These are phyloP conservation scores for Drosophila pruinosa DNA, from an alignment of 1,140 invertebrate genomes.

Conservation along the genomic window DNA sequence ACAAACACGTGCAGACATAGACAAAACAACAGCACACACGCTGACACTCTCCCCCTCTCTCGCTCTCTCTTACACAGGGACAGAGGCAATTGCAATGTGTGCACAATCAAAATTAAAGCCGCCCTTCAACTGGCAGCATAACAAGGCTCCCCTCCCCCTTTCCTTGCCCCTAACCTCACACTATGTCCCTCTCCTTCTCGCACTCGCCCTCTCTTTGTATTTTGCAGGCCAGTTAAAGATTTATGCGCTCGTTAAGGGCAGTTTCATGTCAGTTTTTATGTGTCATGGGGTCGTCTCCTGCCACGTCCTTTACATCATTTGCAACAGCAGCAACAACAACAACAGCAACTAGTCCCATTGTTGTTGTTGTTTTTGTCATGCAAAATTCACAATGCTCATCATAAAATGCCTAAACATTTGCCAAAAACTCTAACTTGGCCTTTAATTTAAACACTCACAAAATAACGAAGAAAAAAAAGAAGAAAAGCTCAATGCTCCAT, in stretches of 20 bases:
- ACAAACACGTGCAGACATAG: slow-evolving; percentile 1
- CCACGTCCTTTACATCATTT: neutral
- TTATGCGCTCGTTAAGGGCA: slow-evolving; percentile 77
- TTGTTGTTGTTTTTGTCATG: slow-evolving; percentile 38
- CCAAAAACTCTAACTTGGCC: neutral
- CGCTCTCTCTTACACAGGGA: too few species aligned
- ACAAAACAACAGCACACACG: slow-evolving; percentile 3
- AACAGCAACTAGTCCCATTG: too few species aligned
- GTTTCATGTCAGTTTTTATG: slow-evolving; percentile 76
- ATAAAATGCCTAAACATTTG: slow-evolving; percentile 49
- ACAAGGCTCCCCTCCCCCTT: neutral
- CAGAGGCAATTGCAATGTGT: slow-evolving; percentile 37
- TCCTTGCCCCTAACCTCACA: neutral
- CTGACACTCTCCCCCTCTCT: too few species aligned
- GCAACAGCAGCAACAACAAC: neutral
- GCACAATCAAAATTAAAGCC: slow-evolving; percentile 45
- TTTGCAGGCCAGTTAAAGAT: slow-evolving; percentile 68
- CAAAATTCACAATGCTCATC: slow-evolving; percentile 49
- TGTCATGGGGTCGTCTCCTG: slow-evolving; percentile 54
- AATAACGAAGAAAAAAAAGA: too few species aligned
- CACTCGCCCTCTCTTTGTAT: neutral
- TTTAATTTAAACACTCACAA: neutral
- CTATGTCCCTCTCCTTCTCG: neutral
- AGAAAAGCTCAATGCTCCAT: neutral
- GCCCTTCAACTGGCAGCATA: slow-evolving; percentile 2